A percentile compares a stretch with the other conserved stretches of the same genome.
These are phyloP conservation scores for Cosmorhoe ocellata DNA, from an alignment of 2,888 invertebrate species.

Conservation along the genomic window DNA sequence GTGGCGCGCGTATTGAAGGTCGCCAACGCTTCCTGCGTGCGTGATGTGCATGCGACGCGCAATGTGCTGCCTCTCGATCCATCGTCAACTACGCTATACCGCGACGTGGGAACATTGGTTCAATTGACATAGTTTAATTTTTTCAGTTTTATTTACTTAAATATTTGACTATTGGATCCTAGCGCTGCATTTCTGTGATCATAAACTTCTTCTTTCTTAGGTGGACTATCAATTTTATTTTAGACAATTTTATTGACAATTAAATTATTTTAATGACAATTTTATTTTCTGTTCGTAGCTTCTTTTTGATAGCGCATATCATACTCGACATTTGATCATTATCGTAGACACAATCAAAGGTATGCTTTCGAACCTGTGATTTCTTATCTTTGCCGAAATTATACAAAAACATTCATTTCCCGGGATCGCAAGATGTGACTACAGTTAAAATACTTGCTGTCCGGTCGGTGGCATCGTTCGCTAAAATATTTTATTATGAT, in stretches of 20 bases:
- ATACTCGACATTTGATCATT: too few relatives aligned
- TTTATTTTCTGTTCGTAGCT: too few relatives aligned
- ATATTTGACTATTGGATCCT: neutral
- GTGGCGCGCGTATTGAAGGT: conserved; percentile 73
- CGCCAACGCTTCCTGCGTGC: conserved; percentile 76
- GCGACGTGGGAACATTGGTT: conserved; percentile 9
- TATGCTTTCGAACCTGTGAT: neutral
- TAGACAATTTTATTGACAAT: too few relatives aligned
- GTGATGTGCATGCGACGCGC: conserved; percentile 69
- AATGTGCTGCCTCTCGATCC: conserved; percentile 16
- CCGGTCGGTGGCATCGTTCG: conserved; percentile 39
- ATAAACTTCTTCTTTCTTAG: too few relatives aligned
- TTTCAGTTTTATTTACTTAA: neutral
- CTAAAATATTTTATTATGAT: conserved; percentile 56
- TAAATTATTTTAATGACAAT: too few relatives aligned
- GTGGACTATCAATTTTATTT: too few relatives aligned
- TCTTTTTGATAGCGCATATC: too few relatives aligned
- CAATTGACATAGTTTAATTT: conserved; percentile 1
- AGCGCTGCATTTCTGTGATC: too few relatives aligned
- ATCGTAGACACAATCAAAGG: conserved; percentile 13
- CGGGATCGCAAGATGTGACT: conserved; percentile 60
- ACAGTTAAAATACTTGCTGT: conserved; percentile 52
- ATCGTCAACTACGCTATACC: conserved; percentile 15
- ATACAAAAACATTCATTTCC: conserved; percentile 49
- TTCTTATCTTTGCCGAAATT: conserved; percentile 47